phyloP scores from a whole-genome alignment of 1,140 invertebrate species.

The Cotesia vestalis region DNA sequence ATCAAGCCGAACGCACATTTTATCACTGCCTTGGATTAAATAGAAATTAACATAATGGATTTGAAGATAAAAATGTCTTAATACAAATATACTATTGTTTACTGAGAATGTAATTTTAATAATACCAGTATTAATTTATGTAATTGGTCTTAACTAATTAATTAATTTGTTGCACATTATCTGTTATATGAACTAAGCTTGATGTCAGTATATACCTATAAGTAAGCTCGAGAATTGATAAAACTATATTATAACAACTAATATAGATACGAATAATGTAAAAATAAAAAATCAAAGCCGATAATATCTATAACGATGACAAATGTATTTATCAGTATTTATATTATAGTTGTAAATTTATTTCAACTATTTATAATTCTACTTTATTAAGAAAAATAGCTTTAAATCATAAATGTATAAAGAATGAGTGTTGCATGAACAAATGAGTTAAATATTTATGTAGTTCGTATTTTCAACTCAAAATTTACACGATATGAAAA shows the following conservation, averaged over 20 bases:
- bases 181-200: conserved; percentile 5
- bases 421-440: background rate
- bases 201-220: background rate
- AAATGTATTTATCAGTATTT: conserved; percentile 53
- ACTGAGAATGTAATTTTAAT: background rate
- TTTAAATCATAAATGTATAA: background rate
- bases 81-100: too few relatives aligned
- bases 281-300: conserved; percentile 37
- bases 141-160: conserved; percentile 5
- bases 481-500: background rate
- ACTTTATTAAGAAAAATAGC: conserved; percentile 29
- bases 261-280: conserved; percentile 42
- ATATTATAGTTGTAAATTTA: conserved; percentile 37
- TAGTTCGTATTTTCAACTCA: background rate
- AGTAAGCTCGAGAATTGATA: conserved; percentile 12
- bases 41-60: too few relatives aligned
- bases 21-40: too few relatives aligned
- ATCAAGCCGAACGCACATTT: too few relatives aligned
- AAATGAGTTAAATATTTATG: background rate
- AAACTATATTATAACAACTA: conserved; percentile 15
- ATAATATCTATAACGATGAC: conserved; percentile 25
- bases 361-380: conserved; percentile 37
- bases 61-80: background rate
- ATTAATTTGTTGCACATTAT: conserved; percentile 26
- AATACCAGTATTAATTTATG: conserved; percentile 21